Conservation (phyloP, 2,113 vertebrate species). For the Toxotes jaculatrix region DNA sequence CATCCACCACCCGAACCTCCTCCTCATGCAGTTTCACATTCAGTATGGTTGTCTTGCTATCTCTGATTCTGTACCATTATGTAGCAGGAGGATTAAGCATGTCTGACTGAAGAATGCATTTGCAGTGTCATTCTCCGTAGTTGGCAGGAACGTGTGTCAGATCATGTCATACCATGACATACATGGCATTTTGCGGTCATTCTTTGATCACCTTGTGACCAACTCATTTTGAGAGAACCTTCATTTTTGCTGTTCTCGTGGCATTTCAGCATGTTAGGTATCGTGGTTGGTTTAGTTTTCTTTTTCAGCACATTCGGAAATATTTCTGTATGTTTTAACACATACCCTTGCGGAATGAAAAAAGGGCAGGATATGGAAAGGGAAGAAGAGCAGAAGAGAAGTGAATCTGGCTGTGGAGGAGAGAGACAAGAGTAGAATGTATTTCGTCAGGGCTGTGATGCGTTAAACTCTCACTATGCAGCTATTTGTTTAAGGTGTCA, state of each 20-base stretch:
- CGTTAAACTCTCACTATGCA: conserved; percentile 51
- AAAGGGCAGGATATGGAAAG: neutral
- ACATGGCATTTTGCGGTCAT: neutral
- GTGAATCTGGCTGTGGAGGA: neutral
- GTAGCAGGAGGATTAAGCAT: neutral
- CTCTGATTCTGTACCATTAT: conserved; percentile 3
- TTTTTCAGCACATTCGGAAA: neutral
- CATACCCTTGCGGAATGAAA: neutral
- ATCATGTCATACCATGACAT: neutral
- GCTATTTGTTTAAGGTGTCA: conserved; percentile 74
- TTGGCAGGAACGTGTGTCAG: conserved; percentile 7
- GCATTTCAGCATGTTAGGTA: neutral
- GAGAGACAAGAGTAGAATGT: conserved; percentile 25
- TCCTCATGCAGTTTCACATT: neutral
- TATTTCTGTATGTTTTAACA: neutral
- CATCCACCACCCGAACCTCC: neutral
- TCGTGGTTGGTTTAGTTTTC: neutral
- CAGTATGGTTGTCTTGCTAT: neutral
- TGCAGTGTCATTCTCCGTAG: conserved; percentile 3
- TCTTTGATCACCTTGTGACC: neutral
- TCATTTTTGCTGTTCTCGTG: neutral
- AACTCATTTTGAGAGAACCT: neutral
- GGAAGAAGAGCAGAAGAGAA: neutral
- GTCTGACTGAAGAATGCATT: conserved; percentile 16
- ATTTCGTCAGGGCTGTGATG: conserved; percentile 49